Evolutionary conservation across 2,888 invertebrate species (phyloP).

Genomic region (Fabriciana adippe): DNA sequence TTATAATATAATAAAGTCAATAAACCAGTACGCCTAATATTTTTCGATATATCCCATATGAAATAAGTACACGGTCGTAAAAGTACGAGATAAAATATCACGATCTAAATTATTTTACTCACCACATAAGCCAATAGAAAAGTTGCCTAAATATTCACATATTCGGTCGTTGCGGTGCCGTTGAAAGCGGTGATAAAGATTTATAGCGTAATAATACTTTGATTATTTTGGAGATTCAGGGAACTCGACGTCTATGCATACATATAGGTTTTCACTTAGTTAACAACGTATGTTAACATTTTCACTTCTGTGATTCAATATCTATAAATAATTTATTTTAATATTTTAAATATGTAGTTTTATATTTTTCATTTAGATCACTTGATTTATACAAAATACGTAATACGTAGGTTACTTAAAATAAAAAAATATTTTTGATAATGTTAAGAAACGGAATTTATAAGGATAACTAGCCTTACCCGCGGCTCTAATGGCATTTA

Average conservation of each 20-base stretch:
- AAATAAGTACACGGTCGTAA: conserved; percentile 41
- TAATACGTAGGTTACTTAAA: too few relatives aligned
- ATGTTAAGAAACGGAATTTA: too few relatives aligned
- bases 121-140: conserved; percentile 50
- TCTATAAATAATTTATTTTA: too few relatives aligned
- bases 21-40: not conserved
- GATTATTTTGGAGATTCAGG: conserved; percentile 76
- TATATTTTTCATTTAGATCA: too few relatives aligned
- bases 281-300: conserved; percentile 4
- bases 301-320: too few relatives aligned
- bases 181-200: conserved; percentile 70
- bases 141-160: conserved; percentile 71
- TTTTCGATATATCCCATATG: conserved; percentile 15
- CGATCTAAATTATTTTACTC: conserved; percentile 43
- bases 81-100: conserved; percentile 41
- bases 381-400: too few relatives aligned
- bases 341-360: too few relatives aligned
- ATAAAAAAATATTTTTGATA: too few relatives aligned
- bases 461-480: too few relatives aligned
- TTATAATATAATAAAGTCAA: not conserved
- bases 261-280: conserved; percentile 68
- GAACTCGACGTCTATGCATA: conserved; percentile 73
- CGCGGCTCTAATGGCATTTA: too few relatives aligned
- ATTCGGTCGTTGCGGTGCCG: conserved; percentile 55
- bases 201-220: conserved; percentile 77